Conservation (phyloP, 2,888 invertebrate species). For the Ormyrus labotus region DNA sequence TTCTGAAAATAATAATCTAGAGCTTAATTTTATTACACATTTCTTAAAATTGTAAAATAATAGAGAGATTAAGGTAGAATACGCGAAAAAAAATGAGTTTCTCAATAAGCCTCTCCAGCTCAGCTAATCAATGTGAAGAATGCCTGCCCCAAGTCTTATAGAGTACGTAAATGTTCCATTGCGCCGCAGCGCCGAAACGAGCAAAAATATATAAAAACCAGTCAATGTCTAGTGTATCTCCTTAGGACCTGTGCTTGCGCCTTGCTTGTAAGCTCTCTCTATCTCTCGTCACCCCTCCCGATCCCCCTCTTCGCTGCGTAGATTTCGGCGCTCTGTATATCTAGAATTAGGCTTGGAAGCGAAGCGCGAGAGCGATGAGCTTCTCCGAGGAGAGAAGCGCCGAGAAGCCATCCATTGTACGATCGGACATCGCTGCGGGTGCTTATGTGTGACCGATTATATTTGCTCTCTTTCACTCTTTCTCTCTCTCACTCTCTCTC, state of each 20-base stretch:
- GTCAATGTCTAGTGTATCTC: not conserved
- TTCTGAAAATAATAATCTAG: no score
- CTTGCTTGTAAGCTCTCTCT: conserved; percentile 35
- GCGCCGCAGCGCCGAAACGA: conserved; percentile 26
- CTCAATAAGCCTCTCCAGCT: conserved; percentile 39
- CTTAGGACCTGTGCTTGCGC: conserved; percentile 41
- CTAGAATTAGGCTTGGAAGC: conserved; percentile 55
- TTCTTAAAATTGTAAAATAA: no score
- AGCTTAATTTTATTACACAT: no score
- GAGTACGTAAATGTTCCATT: conserved; percentile 4
- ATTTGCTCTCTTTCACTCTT: not conserved
- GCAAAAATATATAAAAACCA: conserved; percentile 20
- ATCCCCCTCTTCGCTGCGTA: conserved; percentile 22
- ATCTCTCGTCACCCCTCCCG: not conserved
- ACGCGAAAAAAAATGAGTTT: not conserved
- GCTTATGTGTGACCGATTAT: conserved; percentile 44
- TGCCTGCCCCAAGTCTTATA: conserved; percentile 26
- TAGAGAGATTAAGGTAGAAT: no score
- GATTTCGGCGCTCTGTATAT: conserved; percentile 24
- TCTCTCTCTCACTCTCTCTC: not conserved
- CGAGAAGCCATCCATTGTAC: conserved; percentile 66
- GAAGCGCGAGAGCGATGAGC: conserved; percentile 65
- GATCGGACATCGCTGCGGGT: conserved; percentile 69
- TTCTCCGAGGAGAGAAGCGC: conserved; percentile 45
- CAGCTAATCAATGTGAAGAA: conserved; percentile 11